Evolutionary conservation across 2,797 vertebrate species (phyloP), one percentile per base, ranked within the genome.

Genomic region (Rhyacichthys aspro): DNA sequence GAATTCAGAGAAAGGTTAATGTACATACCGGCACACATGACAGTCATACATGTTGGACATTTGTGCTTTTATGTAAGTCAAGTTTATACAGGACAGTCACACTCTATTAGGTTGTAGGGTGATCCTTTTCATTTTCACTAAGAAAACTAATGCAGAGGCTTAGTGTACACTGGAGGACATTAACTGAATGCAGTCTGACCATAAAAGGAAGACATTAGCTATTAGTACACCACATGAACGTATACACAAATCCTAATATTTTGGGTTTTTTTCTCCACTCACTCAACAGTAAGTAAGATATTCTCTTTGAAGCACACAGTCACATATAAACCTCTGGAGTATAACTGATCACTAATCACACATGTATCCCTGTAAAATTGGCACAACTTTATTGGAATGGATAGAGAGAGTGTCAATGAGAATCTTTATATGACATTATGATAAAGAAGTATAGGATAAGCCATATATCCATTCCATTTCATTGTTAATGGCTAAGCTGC

Each of bases 161-260:
- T 7, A 3, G 11, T 63, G 16, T 38, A 17, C 38, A 18, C 12
- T 46, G 47, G 8, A n/a, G 37, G 47, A n/a, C 36, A 45, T 48
- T 36, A 5, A 44, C 33, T 34, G 36, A 50, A 59, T 52, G 48
- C 14, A 38, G 12, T 17, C 14, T 19, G 18, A 58, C 63, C 69
- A 72, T 73, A 68, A 71, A 83, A 76, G 63, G 60, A 37, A 59
- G 32, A 32, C 39, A 45, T 43, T 41, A 55, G 39, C 52, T 43
- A 59, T 60, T 43, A 57, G 16, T 53, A 41, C 44, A 43, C 7
- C 14, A 48, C 59, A 70, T 70, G 60, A 68, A 56, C 63, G 38
- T 0, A 5, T 3, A 55, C 12, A 43, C 33, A 57, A 62, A 47
- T 42, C 34, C 44, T 37, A 18, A 64, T 71, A 43, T 65, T 80